Evolutionary conservation across 2,888 invertebrate species (phyloP).

Genomic region (Pyrochroa serraticornis): DNA sequence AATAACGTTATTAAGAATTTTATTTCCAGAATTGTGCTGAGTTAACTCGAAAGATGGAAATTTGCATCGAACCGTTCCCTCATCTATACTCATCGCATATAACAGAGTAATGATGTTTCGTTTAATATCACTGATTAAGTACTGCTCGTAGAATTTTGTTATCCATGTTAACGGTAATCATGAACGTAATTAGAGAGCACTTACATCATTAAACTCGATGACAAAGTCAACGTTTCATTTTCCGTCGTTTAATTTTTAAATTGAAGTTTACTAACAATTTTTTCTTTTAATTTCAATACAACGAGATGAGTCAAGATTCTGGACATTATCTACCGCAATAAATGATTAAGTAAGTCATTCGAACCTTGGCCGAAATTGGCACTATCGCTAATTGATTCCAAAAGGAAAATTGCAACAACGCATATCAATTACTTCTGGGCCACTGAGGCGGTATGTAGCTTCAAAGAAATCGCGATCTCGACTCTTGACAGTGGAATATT

Average conservation of each 20-base stretch:
- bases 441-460: no score
- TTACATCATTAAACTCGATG: constrained; percentile 2
- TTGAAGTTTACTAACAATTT: not conserved
- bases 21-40: no score
- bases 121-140: constrained; percentile 6
- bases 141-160: not conserved
- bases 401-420: no score
- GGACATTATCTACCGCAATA: not conserved
- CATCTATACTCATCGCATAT: not conserved
- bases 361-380: no score
- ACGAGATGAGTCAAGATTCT: not conserved
- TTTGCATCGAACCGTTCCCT: no score
- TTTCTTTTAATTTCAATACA: not conserved
- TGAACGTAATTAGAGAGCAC: not conserved
- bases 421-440: no score
- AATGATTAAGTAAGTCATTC: no score
- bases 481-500: no score
- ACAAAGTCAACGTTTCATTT: constrained; percentile 2
- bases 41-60: no score
- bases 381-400: no score
- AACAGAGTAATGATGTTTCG: not conserved
- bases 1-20: no score
- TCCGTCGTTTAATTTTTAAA: not conserved
- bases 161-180: constrained; percentile 2
- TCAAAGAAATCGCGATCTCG: no score